phyloP scores from a whole-genome alignment of 2,888 invertebrate genomes.

The Torymus tubicola region DNA sequence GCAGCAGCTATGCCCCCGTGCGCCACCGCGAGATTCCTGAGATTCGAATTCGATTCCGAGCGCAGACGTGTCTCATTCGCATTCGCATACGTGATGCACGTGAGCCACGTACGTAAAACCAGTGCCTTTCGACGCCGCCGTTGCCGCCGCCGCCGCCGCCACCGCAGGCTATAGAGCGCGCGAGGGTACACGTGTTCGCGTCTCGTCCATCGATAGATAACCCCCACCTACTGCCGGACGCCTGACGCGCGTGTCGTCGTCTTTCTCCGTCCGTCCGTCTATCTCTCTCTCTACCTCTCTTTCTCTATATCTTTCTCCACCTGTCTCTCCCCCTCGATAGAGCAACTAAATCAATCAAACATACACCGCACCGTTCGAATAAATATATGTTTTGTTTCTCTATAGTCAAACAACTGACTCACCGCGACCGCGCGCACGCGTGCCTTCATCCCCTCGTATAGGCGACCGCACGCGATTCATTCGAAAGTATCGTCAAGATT shows the following conservation, averaged over 20 bases:
- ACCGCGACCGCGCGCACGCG: background rate
- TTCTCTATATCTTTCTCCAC: background rate
- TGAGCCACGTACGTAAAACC: slow-evolving; percentile 56
- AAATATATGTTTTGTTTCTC: slow-evolving; percentile 24
- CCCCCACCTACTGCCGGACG: slow-evolving; percentile 8
- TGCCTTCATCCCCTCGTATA: background rate
- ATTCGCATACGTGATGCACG: slow-evolving; percentile 58
- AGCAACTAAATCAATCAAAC: slow-evolving; percentile 46
- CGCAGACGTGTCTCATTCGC: slow-evolving; percentile 62
- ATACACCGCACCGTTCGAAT: slow-evolving; percentile 14
- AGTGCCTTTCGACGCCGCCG: slow-evolving; percentile 30
- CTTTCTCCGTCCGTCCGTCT: background rate
- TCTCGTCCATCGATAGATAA: slow-evolving; percentile 53
- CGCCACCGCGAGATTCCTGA: slow-evolving; percentile 38
- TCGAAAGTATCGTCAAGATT: background rate
- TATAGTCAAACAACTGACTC: slow-evolving; percentile 21
- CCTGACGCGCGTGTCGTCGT: too few species aligned
- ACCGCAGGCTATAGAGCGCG: slow-evolving; percentile 36
- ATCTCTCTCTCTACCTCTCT: background rate
- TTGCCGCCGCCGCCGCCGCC: background rate
- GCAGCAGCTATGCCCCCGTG: slow-evolving; percentile 28
- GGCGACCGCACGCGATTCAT: slow-evolving; percentile 4
- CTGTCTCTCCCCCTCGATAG: slow-evolving; percentile 16
- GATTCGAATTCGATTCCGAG: slow-evolving; percentile 51
- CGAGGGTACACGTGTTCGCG: slow-evolving; percentile 55